Conservation (phyloP, 2,888 invertebrate species). For the Ophion ventricosus region DNA sequence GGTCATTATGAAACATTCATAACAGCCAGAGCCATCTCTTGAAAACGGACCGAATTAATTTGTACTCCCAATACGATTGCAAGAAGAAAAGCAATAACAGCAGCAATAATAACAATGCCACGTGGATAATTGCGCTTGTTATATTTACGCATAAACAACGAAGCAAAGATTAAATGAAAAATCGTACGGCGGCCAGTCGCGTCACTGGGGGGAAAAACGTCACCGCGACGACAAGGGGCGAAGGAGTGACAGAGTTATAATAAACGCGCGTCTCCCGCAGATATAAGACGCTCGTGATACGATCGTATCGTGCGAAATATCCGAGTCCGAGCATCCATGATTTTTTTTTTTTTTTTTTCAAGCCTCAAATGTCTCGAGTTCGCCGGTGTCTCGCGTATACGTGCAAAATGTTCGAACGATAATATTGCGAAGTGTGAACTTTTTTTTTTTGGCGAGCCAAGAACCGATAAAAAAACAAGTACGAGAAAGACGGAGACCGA, state of each 20-base stretch:
- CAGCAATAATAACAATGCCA: background rate
- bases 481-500: too few relatives aligned
- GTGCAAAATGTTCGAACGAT: background rate
- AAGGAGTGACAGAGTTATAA: background rate
- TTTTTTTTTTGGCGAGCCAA: background rate
- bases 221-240: background rate
- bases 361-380: background rate
- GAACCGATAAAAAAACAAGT: constrained; percentile 4
- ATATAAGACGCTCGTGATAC: background rate
- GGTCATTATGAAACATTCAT: too few relatives aligned
- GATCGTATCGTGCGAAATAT: background rate
- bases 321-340: background rate
- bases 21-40: too few relatives aligned
- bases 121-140: constrained; percentile 14
- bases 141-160: constrained; percentile 7
- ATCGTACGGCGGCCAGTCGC: too few relatives aligned
- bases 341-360: background rate
- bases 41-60: too few relatives aligned
- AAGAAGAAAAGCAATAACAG: constrained; percentile 6
- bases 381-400: background rate
- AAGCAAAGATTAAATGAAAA: background rate
- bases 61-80: too few relatives aligned
- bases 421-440: constrained; percentile 20
- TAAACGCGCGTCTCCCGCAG: background rate
- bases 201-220: background rate